Evolutionary conservation across 1,140 invertebrate species (phyloP).

Genomic region (Anthonomus grandis): DNA sequence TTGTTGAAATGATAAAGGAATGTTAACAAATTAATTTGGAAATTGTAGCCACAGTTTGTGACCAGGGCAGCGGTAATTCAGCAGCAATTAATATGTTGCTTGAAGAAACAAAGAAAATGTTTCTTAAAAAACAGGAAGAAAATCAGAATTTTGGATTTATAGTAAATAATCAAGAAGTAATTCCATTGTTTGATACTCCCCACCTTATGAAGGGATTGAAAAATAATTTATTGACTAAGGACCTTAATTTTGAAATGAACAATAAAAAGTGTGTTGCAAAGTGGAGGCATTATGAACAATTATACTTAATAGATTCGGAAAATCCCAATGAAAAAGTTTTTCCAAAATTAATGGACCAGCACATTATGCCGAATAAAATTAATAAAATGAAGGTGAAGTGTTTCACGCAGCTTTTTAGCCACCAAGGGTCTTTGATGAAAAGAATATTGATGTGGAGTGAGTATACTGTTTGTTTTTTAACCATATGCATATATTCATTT

Average conservation of each 20-base stretch:
- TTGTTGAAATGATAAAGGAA: slow-evolving; percentile 29
- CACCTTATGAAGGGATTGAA: slow-evolving; percentile 43
- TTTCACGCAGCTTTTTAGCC: slow-evolving; percentile 41
- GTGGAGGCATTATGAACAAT: slow-evolving; percentile 29
- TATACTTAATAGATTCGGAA: slow-evolving; percentile 21
- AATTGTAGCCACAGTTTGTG: slow-evolving; percentile 38
- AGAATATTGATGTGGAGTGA: slow-evolving; percentile 29
- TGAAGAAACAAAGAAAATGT: slow-evolving; percentile 2
- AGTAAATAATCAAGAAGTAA: slow-evolving; percentile 32
- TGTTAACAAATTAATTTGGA: slow-evolving; percentile 32
- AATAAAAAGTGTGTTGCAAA: slow-evolving; percentile 24
- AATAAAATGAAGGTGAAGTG: slow-evolving; percentile 41
- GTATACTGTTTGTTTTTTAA: slow-evolving; percentile 5
- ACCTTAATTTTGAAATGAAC: slow-evolving; percentile 30
- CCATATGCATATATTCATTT: too few relatives aligned
- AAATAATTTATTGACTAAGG: slow-evolving; percentile 42
- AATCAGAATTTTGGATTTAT: slow-evolving; percentile 27
- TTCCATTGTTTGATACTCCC: slow-evolving; percentile 41
- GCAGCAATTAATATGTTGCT: slow-evolving; percentile 36
- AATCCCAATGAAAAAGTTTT: slow-evolving; percentile 4
- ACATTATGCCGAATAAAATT: slow-evolving; percentile 31
- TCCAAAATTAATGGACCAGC: slow-evolving; percentile 38
- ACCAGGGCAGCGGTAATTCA: slow-evolving; percentile 37
- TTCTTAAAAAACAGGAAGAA: slow-evolving; percentile 21
- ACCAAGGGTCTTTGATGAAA: slow-evolving; percentile 30